These are phyloP conservation scores for Rhipidura dahli DNA, from an alignment of 2,113 vertebrate species.

Conservation along the genomic window DNA sequence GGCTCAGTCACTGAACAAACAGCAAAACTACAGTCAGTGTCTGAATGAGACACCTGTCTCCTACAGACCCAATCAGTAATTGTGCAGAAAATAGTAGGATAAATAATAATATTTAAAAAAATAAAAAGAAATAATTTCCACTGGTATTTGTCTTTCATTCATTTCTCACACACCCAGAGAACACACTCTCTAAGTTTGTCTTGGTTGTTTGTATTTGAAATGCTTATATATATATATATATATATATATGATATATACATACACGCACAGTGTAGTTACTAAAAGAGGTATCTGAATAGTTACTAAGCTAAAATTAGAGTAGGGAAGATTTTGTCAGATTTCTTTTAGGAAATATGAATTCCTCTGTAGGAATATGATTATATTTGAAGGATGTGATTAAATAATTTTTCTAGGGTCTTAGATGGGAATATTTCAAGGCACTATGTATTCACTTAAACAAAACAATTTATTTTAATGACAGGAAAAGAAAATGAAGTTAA, in stretches of 20 bases:
- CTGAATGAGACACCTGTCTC: neutral
- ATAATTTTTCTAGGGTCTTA: neutral
- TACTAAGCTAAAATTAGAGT: neutral
- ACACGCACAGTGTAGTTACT: neutral
- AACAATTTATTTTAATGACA: neutral
- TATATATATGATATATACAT: neutral
- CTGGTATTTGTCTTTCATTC: neutral
- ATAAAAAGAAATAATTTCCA: neutral
- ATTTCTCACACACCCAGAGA: neutral
- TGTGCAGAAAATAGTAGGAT: neutral
- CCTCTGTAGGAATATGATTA: neutral
- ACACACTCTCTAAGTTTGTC: neutral
- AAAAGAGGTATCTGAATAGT: neutral
- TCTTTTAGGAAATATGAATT: no score
- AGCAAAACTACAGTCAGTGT: neutral
- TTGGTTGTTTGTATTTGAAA: neutral
- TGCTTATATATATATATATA: neutral
- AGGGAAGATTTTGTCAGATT: neutral
- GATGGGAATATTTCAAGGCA: neutral
- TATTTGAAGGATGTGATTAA: neutral
- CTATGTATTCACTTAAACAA: neutral
- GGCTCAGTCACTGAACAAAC: neutral
- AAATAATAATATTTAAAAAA: neutral
- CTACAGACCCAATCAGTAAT: neutral
- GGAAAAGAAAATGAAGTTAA: neutral